phyloP scores from a whole-genome alignment of 2,113 vertebrate species.

The Synodontis membranacea region DNA sequence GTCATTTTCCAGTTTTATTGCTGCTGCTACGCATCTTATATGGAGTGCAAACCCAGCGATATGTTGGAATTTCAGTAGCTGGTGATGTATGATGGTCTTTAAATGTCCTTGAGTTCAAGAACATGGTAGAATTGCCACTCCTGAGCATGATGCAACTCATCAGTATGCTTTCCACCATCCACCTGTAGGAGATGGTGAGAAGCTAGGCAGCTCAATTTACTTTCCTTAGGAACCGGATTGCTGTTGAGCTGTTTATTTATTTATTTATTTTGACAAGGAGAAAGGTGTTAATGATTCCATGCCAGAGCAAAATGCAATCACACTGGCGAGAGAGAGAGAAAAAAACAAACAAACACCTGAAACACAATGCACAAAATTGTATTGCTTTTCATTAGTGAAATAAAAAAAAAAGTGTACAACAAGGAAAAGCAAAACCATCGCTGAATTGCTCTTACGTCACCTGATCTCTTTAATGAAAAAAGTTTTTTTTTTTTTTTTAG shows the following conservation, averaged over 20 bases:
- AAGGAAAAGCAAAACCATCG: not conserved
- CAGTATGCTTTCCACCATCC: not conserved
- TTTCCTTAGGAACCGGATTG: not conserved
- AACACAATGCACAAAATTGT: not conserved
- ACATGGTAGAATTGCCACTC: not conserved
- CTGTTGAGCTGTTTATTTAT: constrained; percentile 1
- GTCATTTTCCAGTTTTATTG: not conserved
- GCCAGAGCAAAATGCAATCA: not conserved
- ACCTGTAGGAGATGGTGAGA: constrained; percentile 8
- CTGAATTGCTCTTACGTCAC: not conserved
- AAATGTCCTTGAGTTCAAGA: not conserved
- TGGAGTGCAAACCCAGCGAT: not conserved
- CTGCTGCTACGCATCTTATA: not conserved
- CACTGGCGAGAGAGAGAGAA: not conserved
- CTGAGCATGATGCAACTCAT: not conserved
- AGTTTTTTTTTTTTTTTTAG: too few species aligned
- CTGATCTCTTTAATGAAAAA: not conserved
- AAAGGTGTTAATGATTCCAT: not conserved
- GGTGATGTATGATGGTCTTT: not conserved
- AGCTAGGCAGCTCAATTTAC: not conserved
- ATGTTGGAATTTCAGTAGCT: not conserved
- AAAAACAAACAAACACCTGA: not conserved
- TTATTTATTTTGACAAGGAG: constrained; percentile 12
- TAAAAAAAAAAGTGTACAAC: not conserved
- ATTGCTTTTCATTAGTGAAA: constrained; percentile 9